Base-by-base conservation (phyloP, 2,113 vertebrate genomes). In the Alethe castanea region DNA sequence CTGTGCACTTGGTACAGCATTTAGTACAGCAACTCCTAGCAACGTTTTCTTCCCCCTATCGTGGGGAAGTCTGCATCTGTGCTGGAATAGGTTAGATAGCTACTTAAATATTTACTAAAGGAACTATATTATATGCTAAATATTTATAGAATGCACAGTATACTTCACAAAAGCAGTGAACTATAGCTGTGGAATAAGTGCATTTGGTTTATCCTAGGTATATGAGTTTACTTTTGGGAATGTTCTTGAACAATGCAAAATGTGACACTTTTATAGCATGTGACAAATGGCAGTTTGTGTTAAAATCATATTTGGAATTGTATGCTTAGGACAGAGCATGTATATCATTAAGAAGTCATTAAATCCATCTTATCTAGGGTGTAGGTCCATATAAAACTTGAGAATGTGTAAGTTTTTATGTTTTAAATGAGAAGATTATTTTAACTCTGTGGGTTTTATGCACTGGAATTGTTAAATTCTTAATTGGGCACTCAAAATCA, bases 91-190 rank as follows among this genome's bases (percentile, higher is more conserved):
- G 79, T 38, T 67, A 64, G 52, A 60, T 61, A 93, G 42, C 67
- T 82, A 47, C 76, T 91, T 88, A 87, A 96, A 93, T 95, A 96
- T 96, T 97, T 96, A 90, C 93, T 78, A 59, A 80, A 90, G 93
- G 93, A 97, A 97, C 92, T 67, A n/a, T 67, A 94, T 95, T 61
- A 40, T 80, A 88, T 42, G 86, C 62, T 66, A 90, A 91, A 93
- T n/a, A 54, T 95, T 94, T 88, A 88, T 23, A 88, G 71, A 95
- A 94, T 88, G 62, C 54, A 77, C 14, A 45, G 11, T 38, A 85
- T 50, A 61, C 54, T 91, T 80, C 61, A 66, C 47, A 70, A 83
- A 88, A 74, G 74, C 52, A 74, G 33, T 47, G n/a, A n/a, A 22
- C 28, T 86, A 25, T 81, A 88, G 40, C 12, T 15, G 45, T 61